phyloP scores from a whole-genome alignment of 2,797 vertebrate species.

The Paramormyrops hopkinsi region DNA sequence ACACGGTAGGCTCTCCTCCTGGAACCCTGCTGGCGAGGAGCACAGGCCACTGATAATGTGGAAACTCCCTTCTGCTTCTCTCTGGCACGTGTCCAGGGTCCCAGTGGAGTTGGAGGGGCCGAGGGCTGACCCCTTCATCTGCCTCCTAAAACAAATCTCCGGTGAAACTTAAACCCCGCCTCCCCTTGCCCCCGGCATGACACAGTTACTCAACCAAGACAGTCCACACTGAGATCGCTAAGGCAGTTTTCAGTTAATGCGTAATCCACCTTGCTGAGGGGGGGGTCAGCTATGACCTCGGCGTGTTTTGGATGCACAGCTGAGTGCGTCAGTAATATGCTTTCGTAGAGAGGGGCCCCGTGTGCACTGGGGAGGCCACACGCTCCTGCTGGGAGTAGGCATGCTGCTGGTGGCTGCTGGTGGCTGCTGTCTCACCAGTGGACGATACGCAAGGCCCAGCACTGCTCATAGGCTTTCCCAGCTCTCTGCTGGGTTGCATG shows the following conservation, averaged over 20 bases:
- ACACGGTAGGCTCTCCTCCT: background rate
- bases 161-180: conserved; percentile 30
- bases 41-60: background rate
- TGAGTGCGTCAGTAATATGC: background rate
- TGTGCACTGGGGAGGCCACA: background rate
- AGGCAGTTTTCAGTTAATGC: background rate
- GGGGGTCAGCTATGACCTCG: background rate
- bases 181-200: background rate
- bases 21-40: background rate
- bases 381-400: background rate
- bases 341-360: background rate
- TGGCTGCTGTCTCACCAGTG: background rate
- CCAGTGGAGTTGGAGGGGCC: background rate
- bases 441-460: background rate
- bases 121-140: background rate
- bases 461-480: background rate
- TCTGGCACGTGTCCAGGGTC: background rate
- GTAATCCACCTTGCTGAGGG: background rate
- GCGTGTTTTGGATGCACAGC: background rate
- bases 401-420: background rate
- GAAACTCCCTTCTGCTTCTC: background rate
- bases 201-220: conserved; percentile 12
- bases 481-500: background rate
- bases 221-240: background rate
- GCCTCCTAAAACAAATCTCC: conserved; percentile 28